Evolutionary conservation across 2,888 invertebrate genomes (phyloP).

Genomic region (Hypsopygia costalis): DNA sequence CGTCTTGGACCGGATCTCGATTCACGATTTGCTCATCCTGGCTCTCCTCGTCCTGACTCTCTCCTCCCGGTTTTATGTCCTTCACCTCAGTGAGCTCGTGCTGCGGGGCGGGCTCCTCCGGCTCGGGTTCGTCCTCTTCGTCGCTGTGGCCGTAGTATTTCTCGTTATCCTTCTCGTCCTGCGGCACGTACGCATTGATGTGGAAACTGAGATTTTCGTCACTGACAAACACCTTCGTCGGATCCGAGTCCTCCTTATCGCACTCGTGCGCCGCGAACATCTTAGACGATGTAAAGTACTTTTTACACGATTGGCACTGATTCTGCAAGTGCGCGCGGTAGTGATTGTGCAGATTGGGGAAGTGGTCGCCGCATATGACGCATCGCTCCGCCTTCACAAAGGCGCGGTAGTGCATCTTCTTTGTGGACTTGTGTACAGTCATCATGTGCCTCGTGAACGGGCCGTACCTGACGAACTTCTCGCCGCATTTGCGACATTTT

Average conservation of each 20-base stretch:
- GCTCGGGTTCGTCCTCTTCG: conserved; percentile 40
- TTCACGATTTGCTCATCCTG: conserved; percentile 18
- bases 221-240: conserved; percentile 57
- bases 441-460: conserved; percentile 70
- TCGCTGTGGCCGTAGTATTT: conserved; percentile 62
- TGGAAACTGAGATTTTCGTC: conserved; percentile 49
- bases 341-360: conserved; percentile 82
- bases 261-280: conserved; percentile 57
- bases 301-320: conserved; percentile 69
- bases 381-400: conserved; percentile 75
- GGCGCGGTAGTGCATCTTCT: conserved; percentile 66
- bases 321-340: conserved; percentile 81
- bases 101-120: conserved; percentile 10
- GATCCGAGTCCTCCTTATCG: conserved; percentile 53
- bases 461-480: conserved; percentile 67
- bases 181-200: conserved; percentile 59
- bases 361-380: conserved; percentile 79
- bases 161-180: conserved; percentile 62
- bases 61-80: background rate
- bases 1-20: conserved; percentile 21
- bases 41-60: conserved; percentile 23
- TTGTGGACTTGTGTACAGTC: conserved; percentile 50
- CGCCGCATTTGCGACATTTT: conserved; percentile 62
- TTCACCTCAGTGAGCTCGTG: conserved; percentile 1
- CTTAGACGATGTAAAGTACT: conserved; percentile 64